phyloP scores from a whole-genome alignment of 2,797 vertebrate species.

The Urosaurus nigricauda region DNA sequence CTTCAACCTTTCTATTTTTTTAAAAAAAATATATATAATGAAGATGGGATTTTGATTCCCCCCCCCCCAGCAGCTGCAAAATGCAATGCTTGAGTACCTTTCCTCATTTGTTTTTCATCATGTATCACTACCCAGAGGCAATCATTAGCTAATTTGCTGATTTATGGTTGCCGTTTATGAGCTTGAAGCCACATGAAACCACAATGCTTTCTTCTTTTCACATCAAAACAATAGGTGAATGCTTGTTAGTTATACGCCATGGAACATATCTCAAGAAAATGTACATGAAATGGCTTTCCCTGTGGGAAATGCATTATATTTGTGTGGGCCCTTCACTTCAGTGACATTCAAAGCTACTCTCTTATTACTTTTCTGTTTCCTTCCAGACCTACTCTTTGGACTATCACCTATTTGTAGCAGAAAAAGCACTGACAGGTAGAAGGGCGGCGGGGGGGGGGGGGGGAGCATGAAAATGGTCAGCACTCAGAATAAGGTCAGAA shows the following conservation, averaged over 20 bases:
- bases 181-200: slow-evolving; percentile 72
- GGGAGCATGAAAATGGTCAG: slow-evolving; percentile 18
- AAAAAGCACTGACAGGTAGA: neutral
- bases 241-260: slow-evolving; percentile 51
- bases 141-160: slow-evolving; percentile 79
- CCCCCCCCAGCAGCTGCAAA: slow-evolving; percentile 71
- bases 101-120: slow-evolving; percentile 76
- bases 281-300: slow-evolving; percentile 17
- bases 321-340: slow-evolving; percentile 47
- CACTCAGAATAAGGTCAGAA: slow-evolving; percentile 55
- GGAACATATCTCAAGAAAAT: slow-evolving; percentile 48
- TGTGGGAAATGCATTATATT: slow-evolving; percentile 33
- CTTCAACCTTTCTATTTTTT: slow-evolving; percentile 55
- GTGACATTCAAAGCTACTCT: slow-evolving; percentile 52
- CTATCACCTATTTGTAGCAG: slow-evolving; percentile 33
- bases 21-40: slow-evolving; percentile 38
- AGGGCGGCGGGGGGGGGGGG: too few species aligned
- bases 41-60: slow-evolving; percentile 75
- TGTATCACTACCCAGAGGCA: slow-evolving; percentile 72
- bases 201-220: slow-evolving; percentile 53
- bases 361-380: slow-evolving; percentile 50
- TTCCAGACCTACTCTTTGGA: slow-evolving; percentile 44
- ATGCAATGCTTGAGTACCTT: slow-evolving; percentile 69
- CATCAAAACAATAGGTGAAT: slow-evolving; percentile 55
- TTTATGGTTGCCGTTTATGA: slow-evolving; percentile 73